Base-by-base conservation (phyloP, 2,113 vertebrate genomes). In the Eudyptes chrysolophus region DNA sequence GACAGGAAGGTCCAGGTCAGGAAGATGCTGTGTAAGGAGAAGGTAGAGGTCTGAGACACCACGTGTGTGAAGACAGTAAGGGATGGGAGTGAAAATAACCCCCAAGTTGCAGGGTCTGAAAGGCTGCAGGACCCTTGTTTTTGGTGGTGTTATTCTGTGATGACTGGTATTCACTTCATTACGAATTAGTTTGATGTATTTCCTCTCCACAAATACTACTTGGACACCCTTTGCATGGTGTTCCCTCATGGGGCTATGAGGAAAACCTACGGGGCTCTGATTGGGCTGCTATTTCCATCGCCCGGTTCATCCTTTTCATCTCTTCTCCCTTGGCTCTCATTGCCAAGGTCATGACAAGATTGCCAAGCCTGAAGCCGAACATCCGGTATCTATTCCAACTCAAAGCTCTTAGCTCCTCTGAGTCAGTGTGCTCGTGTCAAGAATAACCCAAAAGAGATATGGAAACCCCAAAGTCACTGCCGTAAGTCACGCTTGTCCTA, bases 381-480 rank as follows among this genome's bases (percentile, higher is more conserved):
- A 79, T 83, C 57, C 25, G 7, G 26, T 90, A 12, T 64, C 66
- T 90, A 83, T 96, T 94, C 88, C 79, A 90, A 2, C 52, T 61
- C 55, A 55, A 83, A 92, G n/a, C 76, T 94, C 71, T 90, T 54
- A 49, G 30, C 55, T 92, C n/a, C 60, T 95, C 88, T 89, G 79
- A 93, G 80, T 89, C 76, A 90, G 51, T 44, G 55, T 27, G 44
- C 68, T 90, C 1, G 3, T 84, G 72, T 89, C 51, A 89, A 94
- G 88, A 89, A 36, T 72, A 96, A 92, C 62, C 79, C 75, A n/a
- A 92, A 95, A 92, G 46, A 82, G 34, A 68, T 48, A 94, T 30
- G 32, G 65, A 87, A 94, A 26, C 1, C 11, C 58, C 85, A 64
- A 88, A 93, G 60, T 75, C 76, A 66, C n/a, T 49, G 46, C 70